Conservation (phyloP, 23 tunicate genomes). For the Styela clava region DNA sequence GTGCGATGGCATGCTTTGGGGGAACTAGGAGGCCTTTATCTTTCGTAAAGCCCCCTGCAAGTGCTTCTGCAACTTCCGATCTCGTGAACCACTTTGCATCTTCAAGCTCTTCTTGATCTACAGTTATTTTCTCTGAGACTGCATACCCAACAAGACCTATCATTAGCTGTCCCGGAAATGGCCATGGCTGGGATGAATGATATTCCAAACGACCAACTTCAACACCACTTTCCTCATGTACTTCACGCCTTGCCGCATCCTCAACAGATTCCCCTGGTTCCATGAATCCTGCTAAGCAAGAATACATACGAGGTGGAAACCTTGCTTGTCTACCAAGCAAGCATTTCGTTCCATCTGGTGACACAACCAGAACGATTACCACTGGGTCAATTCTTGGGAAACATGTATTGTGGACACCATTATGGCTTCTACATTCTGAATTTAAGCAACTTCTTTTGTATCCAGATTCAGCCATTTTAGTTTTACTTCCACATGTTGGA, state of each 20-base stretch:
- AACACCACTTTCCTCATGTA: conserved; percentile 81
- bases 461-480: conserved; percentile 70
- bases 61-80: conserved; percentile 64
- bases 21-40: conserved; percentile 80
- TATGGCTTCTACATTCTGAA: conserved; percentile 36
- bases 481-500: conserved; percentile 79
- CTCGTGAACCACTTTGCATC: conserved; percentile 94
- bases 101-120: conserved; percentile 84
- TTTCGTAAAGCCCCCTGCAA: conserved; percentile 59
- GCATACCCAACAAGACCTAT: conserved; percentile 93
- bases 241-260: conserved; percentile 94
- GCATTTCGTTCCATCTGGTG: conserved; percentile 74
- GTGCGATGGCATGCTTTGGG: conserved; percentile 78
- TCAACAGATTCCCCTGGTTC: conserved; percentile 94
- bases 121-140: conserved; percentile 45
- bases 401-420: conserved; percentile 81
- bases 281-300: conserved; percentile 83
- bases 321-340: conserved; percentile 71
- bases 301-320: conserved; percentile 79
- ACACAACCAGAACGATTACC: conserved; percentile 58
- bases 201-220: conserved; percentile 67
- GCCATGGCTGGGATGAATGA: conserved; percentile 96
- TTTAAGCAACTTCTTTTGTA: conserved; percentile 63
- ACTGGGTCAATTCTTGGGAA: conserved; percentile 96
- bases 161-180: conserved; percentile 85